Base-by-base conservation (phyloP, 2,888 invertebrate genomes). In the Terebella lapidaria region DNA sequence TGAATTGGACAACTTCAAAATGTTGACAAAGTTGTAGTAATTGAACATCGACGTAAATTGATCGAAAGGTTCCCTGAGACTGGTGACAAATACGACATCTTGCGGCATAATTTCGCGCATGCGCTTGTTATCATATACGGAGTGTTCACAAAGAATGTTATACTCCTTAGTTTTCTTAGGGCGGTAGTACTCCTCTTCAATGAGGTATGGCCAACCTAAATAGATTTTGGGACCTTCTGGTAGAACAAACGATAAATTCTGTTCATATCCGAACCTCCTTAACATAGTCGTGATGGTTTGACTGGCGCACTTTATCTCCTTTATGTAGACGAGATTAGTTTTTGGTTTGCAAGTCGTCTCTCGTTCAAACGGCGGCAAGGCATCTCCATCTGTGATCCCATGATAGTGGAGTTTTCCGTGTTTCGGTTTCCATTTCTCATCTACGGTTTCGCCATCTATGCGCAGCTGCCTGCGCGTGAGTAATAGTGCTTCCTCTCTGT, bases 251-350 rank as follows among this genome's bases (percentile, higher is more conserved):
- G 73, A 72, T 28, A 78, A 63, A 55, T 74, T 69, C 15, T 74
- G 54, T 3, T 59, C 55, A 42, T 69, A 70, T 26, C 72, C 76
- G 67, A 73, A 78, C 3, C 77, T 66, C 10, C 74, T 66, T n/a
- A 78, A 65, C 4, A 77, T 68, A 3, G 72, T 68, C 1, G 68
- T 70, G 54, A 79, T 58, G 1, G 78, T 76, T 57, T 74, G 70
- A 18, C 78, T 78, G 1, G 76, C 78, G 69, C 77, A 76, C 60
- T 79, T 79, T 71, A 77, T 76, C 56, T 74, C 72, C 61, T 78
- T 78, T 56, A 79, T 72, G 61, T 77, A 79, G 2, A 75, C 76
- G 58, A 77, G 65, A 62, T 76, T 73, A 22, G 49, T 53, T 56
- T 65, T 68, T 35, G 10, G 10, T 35, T 10, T 35, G 18, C 35